Evolutionary conservation across 2,113 vertebrate genomes (phyloP).

Genomic region (Oryzias javanicus): DNA sequence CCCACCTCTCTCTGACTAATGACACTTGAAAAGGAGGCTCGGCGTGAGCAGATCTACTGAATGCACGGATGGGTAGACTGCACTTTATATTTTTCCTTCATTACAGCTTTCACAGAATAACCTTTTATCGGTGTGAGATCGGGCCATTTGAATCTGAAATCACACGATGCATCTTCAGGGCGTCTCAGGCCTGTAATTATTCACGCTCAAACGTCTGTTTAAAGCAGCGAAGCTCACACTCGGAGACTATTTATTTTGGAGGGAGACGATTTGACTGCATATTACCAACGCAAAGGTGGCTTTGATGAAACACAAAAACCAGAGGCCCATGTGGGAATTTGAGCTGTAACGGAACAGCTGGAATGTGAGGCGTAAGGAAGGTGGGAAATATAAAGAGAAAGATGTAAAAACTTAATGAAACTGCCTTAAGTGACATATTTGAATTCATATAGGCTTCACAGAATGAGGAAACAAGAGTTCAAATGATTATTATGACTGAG

Average conservation of each 20-base stretch:
- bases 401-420: too few species aligned
- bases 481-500: too few species aligned
- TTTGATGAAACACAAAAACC: conserved; percentile 41
- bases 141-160: conserved; percentile 46
- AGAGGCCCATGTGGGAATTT: conserved; percentile 36
- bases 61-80: conserved; percentile 29
- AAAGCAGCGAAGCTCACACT: conserved; percentile 48
- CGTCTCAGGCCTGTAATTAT: conserved; percentile 52
- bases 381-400: conserved; percentile 4
- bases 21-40: conserved; percentile 44
- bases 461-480: too few species aligned
- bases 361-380: conserved; percentile 9
- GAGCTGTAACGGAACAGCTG: conserved; percentile 9
- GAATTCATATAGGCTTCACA: too few species aligned
- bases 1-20: conserved; percentile 22
- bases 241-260: conserved; percentile 42
- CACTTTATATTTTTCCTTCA: conserved; percentile 37
- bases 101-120: conserved; percentile 48
- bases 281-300: conserved; percentile 40
- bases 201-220: conserved; percentile 45
- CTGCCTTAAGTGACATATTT: too few species aligned
- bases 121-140: conserved; percentile 50
- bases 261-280: conserved; percentile 55
- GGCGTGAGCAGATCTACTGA: conserved; percentile 27
- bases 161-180: conserved; percentile 31